A percentile compares a stretch with the other conserved stretches of the same genome.
These are phyloP conservation scores for Microcebus griseorufus DNA, from an alignment of 2,113 vertebrate species.

Conservation along the genomic window DNA sequence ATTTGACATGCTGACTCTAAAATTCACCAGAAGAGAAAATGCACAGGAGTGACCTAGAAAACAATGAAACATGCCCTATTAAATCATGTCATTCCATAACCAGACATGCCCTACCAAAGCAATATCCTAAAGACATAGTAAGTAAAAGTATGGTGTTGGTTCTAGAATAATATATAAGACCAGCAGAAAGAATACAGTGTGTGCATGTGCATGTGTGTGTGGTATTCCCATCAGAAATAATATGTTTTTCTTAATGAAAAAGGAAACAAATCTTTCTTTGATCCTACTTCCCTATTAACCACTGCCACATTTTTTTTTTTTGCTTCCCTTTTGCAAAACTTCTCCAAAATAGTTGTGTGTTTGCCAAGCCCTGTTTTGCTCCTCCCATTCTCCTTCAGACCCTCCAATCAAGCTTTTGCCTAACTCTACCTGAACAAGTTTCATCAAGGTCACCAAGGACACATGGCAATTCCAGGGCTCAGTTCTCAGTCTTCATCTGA, in stretches of 20 bases:
- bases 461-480: neutral
- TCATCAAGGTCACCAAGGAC: neutral
- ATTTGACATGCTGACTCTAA: neutral
- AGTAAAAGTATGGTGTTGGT: neutral
- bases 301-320: neutral
- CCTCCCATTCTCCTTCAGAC: neutral
- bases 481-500: neutral
- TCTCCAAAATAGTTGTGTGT: neutral
- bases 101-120: neutral
- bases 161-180: neutral
- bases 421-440: neutral
- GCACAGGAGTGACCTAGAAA: conserved; percentile 1
- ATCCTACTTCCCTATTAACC: neutral
- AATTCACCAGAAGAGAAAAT: neutral
- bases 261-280: neutral
- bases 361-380: neutral
- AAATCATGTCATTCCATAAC: neutral
- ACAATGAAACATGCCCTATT: neutral
- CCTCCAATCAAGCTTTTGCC: neutral
- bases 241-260: neutral
- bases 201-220: neutral
- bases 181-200: neutral
- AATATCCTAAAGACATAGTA: neutral
- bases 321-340: neutral
- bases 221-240: neutral